These are phyloP conservation scores for Steatocranus sp. DNA, from an alignment of 2,797 vertebrate genomes.

Conservation along the genomic window DNA sequence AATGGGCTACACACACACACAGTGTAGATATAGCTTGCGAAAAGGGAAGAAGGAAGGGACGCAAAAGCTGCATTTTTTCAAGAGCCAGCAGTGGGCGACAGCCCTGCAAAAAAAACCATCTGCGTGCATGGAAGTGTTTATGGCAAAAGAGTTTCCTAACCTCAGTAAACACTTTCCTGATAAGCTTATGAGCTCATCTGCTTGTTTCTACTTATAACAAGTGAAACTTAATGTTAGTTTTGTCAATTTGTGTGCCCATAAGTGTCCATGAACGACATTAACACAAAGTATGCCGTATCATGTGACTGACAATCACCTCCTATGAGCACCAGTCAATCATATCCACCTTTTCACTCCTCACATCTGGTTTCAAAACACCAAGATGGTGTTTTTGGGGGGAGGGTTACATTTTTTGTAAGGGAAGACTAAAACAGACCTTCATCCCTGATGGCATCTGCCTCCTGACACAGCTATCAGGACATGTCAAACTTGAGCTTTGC, in stretches of 20 bases:
- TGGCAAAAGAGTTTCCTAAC: background rate
- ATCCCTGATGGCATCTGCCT: background rate
- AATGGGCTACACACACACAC: background rate
- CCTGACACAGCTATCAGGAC: background rate
- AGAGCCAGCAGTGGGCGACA: background rate
- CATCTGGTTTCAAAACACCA: background rate
- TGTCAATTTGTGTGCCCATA: background rate
- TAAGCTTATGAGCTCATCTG: background rate
- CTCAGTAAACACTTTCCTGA: background rate
- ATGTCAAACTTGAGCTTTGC: background rate
- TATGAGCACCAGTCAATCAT: background rate
- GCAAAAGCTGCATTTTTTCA: background rate
- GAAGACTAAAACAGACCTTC: background rate
- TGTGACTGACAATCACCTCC: background rate
- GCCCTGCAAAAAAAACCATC: background rate
- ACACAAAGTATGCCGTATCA: background rate
- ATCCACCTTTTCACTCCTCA: background rate
- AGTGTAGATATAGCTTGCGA: background rate
- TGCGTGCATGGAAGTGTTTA: background rate
- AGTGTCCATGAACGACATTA: background rate
- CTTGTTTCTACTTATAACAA: background rate
- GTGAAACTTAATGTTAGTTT: background rate
- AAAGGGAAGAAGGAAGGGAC: background rate
- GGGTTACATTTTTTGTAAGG: background rate
- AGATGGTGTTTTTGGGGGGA: accelerated